Conservation (phyloP, 2,888 invertebrate genomes). For the Scaptomyza polygonia region DNA sequence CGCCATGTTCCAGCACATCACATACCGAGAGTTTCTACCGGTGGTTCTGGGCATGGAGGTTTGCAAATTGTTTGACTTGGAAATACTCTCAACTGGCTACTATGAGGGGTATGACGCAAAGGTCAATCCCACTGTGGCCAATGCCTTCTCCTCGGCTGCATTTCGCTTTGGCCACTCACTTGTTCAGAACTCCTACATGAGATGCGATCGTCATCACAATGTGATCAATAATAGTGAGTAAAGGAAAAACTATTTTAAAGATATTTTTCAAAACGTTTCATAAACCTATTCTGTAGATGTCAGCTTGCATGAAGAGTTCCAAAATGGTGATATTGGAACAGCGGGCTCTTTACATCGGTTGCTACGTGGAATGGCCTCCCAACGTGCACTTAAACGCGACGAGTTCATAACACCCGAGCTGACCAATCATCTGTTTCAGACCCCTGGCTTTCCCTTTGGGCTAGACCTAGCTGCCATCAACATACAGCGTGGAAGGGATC, state of each 20-base stretch:
- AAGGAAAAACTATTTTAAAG: background rate
- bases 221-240: slow-evolving; percentile 89
- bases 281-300: slow-evolving; percentile 86
- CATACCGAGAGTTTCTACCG: slow-evolving; percentile 92
- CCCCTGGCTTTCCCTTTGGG: slow-evolving; percentile 89
- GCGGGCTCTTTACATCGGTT: slow-evolving; percentile 92
- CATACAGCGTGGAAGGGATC: slow-evolving; percentile 94
- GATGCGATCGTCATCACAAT: slow-evolving; percentile 89
- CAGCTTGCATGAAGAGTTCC: slow-evolving; percentile 91
- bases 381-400: slow-evolving; percentile 91
- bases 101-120: slow-evolving; percentile 89
- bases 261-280: background rate
- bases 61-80: slow-evolving; percentile 90
- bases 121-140: slow-evolving; percentile 90
- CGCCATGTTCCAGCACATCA: slow-evolving; percentile 93
- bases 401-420: slow-evolving; percentile 92
- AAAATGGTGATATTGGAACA: slow-evolving; percentile 90
- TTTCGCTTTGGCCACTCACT: slow-evolving; percentile 95
- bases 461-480: slow-evolving; percentile 95
- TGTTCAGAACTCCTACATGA: slow-evolving; percentile 91
- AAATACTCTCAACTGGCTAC: slow-evolving; percentile 88
- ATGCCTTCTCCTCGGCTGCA: slow-evolving; percentile 92
- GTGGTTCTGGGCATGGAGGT: slow-evolving; percentile 91
- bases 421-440: slow-evolving; percentile 93
- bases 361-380: slow-evolving; percentile 90